Evolutionary conservation across 2,888 invertebrate genomes (phyloP).

Genomic region (Neoaliturus tenellus): DNA sequence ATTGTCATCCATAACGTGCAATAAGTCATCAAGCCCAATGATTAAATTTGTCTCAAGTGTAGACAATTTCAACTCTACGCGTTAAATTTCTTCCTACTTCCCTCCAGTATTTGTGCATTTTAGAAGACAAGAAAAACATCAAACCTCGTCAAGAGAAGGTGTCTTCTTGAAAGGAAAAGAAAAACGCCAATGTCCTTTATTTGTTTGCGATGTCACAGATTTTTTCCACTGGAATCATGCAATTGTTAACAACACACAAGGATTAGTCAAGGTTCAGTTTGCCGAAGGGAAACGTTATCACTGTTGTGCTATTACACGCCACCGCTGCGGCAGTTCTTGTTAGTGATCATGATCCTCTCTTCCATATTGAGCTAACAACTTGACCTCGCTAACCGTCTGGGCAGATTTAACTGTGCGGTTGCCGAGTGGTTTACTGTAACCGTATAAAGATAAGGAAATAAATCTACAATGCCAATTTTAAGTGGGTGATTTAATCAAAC

Average conservation of each 20-base stretch:
- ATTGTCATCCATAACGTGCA: too few species aligned
- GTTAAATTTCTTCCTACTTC: neutral
- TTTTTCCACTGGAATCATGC: neutral
- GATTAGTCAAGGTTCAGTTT: neutral
- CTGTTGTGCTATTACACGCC: neutral
- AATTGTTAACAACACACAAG: neutral
- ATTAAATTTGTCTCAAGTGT: too few species aligned
- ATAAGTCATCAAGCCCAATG: too few species aligned
- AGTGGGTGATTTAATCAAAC: too few species aligned
- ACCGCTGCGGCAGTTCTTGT: neutral
- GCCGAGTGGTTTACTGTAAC: too few species aligned
- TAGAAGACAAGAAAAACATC: neutral
- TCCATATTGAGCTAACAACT: slow-evolving; percentile 19
- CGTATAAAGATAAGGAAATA: too few species aligned
- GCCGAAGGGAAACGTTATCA: neutral
- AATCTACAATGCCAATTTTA: too few species aligned
- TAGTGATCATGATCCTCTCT: neutral
- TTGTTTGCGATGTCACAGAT: neutral
- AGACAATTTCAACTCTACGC: too few species aligned
- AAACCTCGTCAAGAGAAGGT: neutral
- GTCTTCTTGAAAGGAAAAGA: neutral
- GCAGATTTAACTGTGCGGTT: neutral
- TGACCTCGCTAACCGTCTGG: neutral
- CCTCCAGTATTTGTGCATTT: neutral
- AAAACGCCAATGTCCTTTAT: too few species aligned